Conservation (phyloP, 2,113 vertebrate genomes). For the Nothocercus nigrocapillus region DNA sequence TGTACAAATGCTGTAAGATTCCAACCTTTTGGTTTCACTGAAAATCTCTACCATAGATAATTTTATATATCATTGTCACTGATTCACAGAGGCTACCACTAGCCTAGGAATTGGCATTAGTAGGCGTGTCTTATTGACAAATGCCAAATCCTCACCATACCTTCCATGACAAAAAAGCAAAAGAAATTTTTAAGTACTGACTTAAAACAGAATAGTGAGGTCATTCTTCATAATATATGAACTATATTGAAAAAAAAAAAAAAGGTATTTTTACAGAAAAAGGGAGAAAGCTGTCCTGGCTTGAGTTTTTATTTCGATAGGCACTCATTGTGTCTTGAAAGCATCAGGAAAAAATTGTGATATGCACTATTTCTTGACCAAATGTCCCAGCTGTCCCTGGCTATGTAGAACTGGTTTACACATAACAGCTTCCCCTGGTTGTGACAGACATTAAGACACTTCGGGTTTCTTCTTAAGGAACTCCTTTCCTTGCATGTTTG, state of each 20-base stretch:
- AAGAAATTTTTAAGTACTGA: neutral
- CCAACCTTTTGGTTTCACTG: rapidly evolving
- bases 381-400: neutral
- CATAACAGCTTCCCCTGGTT: slow-evolving; percentile 53
- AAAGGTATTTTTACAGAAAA: neutral
- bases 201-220: neutral
- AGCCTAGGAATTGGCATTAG: neutral
- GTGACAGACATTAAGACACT: slow-evolving; percentile 77
- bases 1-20: neutral
- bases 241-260: neutral
- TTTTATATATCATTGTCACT: neutral
- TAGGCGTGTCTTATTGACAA: neutral
- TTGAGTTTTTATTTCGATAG: neutral
- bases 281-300: neutral
- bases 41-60: neutral
- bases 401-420: neutral
- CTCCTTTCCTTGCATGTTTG: neutral
- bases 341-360: neutral
- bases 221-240: neutral
- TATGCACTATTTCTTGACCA: neutral
- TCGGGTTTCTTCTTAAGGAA: neutral
- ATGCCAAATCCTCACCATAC: neutral
- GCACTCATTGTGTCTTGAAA: neutral
- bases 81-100: neutral
- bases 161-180: neutral